Conservation (phyloP, 1,140 invertebrate species). For the Sweltsa coloradensis region DNA sequence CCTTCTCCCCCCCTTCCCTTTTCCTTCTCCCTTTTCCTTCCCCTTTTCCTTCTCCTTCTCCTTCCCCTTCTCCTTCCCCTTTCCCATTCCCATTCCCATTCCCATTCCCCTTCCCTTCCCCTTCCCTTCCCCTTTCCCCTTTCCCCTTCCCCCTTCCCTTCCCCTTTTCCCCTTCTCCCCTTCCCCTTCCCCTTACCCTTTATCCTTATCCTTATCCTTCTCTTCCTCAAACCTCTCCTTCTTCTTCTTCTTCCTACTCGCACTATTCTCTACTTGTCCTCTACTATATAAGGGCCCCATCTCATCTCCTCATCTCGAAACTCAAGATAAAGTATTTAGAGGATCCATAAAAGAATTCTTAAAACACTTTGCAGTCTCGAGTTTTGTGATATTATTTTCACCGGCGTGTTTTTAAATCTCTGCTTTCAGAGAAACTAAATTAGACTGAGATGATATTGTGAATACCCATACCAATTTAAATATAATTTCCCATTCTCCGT, state of each 20-base stretch:
- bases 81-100: not conserved
- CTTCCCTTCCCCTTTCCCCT: not conserved
- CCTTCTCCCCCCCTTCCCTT: not conserved
- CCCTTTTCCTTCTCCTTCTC: not conserved
- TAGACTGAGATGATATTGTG: too few relatives aligned
- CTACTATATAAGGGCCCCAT: too few relatives aligned
- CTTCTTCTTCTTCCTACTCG: not conserved
- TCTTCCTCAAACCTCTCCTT: not conserved
- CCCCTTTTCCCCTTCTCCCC: not conserved
- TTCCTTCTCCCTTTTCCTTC: not conserved
- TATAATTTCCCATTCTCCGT: too few relatives aligned
- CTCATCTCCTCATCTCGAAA: too few relatives aligned
- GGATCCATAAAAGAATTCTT: too few relatives aligned
- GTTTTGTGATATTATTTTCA: too few relatives aligned
- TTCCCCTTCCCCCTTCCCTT: not conserved
- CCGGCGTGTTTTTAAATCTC: too few relatives aligned
- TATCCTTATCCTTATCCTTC: not conserved
- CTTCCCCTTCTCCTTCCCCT: not conserved
- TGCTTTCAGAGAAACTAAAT: too few relatives aligned
- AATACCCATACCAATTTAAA: too few relatives aligned
- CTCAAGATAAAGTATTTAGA: too few relatives aligned
- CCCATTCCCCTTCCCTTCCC: not conserved
- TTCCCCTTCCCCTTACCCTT: not conserved
- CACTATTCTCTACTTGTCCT: not conserved
- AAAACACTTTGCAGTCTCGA: too few relatives aligned